Percentiles rank a stretch among this genome's conserved stretches.
phyloP scores from a whole-genome alignment of 53 echinoderm and acorn worm genomes.

The Crossaster papposus region DNA sequence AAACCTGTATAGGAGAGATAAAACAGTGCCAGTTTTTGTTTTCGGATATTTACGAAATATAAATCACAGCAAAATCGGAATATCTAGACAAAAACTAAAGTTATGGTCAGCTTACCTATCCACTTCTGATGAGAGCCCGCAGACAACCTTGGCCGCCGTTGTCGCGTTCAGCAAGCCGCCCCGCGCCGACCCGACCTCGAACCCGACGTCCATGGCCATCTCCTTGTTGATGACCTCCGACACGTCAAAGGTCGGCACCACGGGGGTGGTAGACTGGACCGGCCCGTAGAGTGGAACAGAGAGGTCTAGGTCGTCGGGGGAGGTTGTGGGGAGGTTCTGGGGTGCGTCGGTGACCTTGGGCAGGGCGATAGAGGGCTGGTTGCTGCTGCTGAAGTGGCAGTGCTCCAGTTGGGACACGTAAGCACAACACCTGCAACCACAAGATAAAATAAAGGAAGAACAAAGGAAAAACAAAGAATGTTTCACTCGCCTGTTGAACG shows the following conservation, averaged over 20 bases:
- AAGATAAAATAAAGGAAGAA: neutral
- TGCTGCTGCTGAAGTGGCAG: constrained; percentile 93
- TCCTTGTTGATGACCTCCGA: constrained; percentile 90
- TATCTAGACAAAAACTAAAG: too few species aligned
- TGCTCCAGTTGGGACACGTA: constrained; percentile 99
- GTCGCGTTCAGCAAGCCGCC: constrained; percentile 84
- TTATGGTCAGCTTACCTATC: constrained; percentile 77
- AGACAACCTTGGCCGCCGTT: constrained; percentile 94
- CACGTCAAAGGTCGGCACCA: constrained; percentile 71
- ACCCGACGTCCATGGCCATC: constrained; percentile 83
- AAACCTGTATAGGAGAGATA: constrained; percentile 70
- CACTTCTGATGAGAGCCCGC: constrained; percentile 88
- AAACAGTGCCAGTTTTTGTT: neutral
- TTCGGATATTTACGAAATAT: neutral
- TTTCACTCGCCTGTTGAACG: too few species aligned
- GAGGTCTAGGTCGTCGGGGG: constrained; percentile 73
- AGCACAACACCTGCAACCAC: constrained; percentile 86
- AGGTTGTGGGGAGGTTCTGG: constrained; percentile 36
- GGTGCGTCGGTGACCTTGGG: constrained; percentile 76
- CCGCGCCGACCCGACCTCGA: constrained; percentile 94
- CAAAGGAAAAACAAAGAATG: too few species aligned
- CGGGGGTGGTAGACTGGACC: constrained; percentile 42
- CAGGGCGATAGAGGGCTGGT: constrained; percentile 65
- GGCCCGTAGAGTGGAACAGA: constrained; percentile 63
- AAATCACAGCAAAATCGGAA: too few species aligned